Evolutionary conservation across 2,888 invertebrate genomes (phyloP), one percentile per base, ranked within the genome.

Genomic region (Bombyx huttoni): DNA sequence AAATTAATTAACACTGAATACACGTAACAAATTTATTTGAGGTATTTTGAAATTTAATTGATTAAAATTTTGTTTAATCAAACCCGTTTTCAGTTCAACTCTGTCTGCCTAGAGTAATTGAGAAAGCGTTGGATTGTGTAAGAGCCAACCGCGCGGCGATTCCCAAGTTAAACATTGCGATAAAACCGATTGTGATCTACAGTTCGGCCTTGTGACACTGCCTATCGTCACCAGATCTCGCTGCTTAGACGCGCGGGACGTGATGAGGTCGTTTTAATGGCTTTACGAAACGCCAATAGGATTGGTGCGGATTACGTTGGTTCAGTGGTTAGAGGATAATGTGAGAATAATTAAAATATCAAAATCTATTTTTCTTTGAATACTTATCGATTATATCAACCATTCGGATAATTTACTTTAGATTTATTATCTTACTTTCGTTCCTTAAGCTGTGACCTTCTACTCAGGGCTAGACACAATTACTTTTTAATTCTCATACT

Each of bases 121-220:
- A 60, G 63, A 65, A 64, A 64, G 63, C 55, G 58, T 47, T 48
- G 53, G 62, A 63, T 65, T 62, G 64, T 57, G 62, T 60, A 62
- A 64, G 59, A 64, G 59, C 61, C 56, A 49, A 14, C 47, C 34
- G 49, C 51, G 47, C 47, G 40, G 48, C 51, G 51, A 55, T 55
- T 55, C 51, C 49, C 50, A 52, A 52, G 52, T 54, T 50, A 48
- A 53, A 55, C 55, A 51, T 48, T 51, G 53, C 52, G 52, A 49
- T 52, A 49, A 49, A 49, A 52, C 47, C 52, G 47, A 46, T 49
- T 13, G 47, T 47, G 49, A 49, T 52, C 47, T 34, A 46, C 47
- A 34, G 49, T 40, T 24, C 24, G 46, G 35, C 51, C 49, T 49
- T 52, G 52, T 49, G 51, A 51, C 48, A 47, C 35, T 3, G 40